phyloP scores from a whole-genome alignment of 2,888 invertebrate genomes.

The Steinernema scapterisci region DNA sequence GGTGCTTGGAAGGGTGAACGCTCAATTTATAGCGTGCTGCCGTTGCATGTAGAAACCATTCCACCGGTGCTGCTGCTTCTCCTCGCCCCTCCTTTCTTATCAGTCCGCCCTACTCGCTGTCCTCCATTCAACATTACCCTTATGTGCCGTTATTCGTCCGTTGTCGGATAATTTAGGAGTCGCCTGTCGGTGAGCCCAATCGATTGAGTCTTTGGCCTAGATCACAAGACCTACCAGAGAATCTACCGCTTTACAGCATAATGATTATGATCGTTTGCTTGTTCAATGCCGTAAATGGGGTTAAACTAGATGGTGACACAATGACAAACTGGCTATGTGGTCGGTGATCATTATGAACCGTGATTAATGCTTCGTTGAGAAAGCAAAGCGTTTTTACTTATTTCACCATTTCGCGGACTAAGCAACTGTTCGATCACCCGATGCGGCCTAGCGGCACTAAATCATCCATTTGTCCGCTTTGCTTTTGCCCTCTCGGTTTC shows the following conservation, averaged over 20 bases:
- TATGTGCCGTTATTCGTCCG: not conserved
- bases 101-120: not conserved
- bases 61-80: not conserved
- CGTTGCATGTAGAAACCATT: not conserved
- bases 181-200: too few relatives aligned
- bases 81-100: not conserved
- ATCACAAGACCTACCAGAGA: not conserved
- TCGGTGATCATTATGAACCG: not conserved
- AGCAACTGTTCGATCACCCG: slow-evolving; percentile 7
- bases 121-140: not conserved
- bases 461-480: not conserved
- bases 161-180: not conserved
- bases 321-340: not conserved
- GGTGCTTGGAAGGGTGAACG: not conserved
- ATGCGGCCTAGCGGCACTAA: not conserved
- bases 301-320: too few relatives aligned
- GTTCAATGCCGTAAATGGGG: not conserved
- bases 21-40: slow-evolving; percentile 19
- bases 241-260: not conserved
- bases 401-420: not conserved
- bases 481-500: not conserved
- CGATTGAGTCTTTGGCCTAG: too few relatives aligned
- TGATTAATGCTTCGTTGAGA: slow-evolving; percentile 20
- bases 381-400: not conserved
- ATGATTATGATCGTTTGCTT: not conserved